phyloP scores from a whole-genome alignment of 2,888 invertebrate species.

The Nephrotoma flavescens region DNA sequence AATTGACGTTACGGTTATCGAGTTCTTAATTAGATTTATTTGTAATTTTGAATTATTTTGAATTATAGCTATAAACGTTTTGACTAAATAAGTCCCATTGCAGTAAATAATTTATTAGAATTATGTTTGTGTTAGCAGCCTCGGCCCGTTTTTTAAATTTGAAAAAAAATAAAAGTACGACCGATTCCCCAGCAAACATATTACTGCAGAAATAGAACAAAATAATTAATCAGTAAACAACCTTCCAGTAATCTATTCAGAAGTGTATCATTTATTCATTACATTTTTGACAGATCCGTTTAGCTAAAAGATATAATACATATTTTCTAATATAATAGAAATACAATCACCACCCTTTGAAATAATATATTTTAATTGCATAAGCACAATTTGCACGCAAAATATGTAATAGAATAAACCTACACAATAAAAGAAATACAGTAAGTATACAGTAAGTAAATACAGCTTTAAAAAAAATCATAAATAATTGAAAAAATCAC shows the following conservation, averaged over 20 bases:
- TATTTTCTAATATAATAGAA: not conserved
- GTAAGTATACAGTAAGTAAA: too few relatives aligned
- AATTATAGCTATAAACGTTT: not conserved
- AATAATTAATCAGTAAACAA: not conserved
- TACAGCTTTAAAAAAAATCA: not conserved
- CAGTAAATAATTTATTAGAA: not conserved
- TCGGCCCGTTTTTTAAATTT: too few relatives aligned
- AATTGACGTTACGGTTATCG: not conserved
- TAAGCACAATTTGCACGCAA: not conserved
- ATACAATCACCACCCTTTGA: not conserved
- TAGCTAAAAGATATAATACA: not conserved
- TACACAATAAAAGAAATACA: not conserved
- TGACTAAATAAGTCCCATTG: not conserved
- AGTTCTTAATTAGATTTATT: not conserved
- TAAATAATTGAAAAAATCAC: not conserved
- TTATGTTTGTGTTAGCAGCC: not conserved
- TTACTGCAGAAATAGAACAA: not conserved
- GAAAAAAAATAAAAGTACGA: too few relatives aligned
- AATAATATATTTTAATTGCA: not conserved
- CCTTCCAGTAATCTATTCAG: not conserved
- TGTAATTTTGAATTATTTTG: not conserved
- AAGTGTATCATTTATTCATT: not conserved
- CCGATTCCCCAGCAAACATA: not conserved
- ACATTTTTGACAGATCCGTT: not conserved
- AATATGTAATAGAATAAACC: not conserved